phyloP scores from a whole-genome alignment of 2,797 vertebrate genomes.

The Semotilus atromaculatus region DNA sequence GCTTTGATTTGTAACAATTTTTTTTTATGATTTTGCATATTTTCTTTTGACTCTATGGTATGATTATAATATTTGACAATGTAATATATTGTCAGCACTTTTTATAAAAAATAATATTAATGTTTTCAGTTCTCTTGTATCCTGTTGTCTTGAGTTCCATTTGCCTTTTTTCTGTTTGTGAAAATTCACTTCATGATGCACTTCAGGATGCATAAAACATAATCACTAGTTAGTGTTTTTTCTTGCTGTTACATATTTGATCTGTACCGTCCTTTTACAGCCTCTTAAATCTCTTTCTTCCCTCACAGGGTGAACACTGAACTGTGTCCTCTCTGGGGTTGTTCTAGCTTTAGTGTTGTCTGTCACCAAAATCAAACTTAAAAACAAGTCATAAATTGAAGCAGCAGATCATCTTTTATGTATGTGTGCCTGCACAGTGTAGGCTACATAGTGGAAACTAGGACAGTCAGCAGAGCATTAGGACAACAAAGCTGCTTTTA shows the following conservation, averaged over 20 bases:
- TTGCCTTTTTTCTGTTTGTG: background rate
- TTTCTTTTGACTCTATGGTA: background rate
- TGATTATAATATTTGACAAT: background rate
- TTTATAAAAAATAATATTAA: background rate
- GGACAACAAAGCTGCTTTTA: slow-evolving; percentile 73
- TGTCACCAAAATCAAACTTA: slow-evolving; percentile 73
- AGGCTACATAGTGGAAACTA: slow-evolving; percentile 72
- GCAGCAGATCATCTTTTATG: slow-evolving; percentile 78
- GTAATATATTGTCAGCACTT: background rate
- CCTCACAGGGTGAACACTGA: background rate
- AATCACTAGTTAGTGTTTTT: background rate
- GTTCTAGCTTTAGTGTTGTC: slow-evolving; percentile 66
- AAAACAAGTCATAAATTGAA: slow-evolving; percentile 75
- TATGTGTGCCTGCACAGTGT: slow-evolving; percentile 75
- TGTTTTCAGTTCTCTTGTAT: background rate
- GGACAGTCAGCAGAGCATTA: slow-evolving; percentile 75
- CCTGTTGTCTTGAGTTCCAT: background rate
- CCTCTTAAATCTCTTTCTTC: slow-evolving; percentile 17
- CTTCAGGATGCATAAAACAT: background rate
- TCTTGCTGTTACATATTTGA: slow-evolving; percentile 30
- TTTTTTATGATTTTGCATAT: background rate
- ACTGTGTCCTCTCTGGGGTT: background rate
- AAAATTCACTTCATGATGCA: background rate
- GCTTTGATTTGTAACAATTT: background rate
- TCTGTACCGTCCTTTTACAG: background rate